Base-by-base conservation (phyloP, 2,888 invertebrate genomes). In the Epicampocera succincta region DNA sequence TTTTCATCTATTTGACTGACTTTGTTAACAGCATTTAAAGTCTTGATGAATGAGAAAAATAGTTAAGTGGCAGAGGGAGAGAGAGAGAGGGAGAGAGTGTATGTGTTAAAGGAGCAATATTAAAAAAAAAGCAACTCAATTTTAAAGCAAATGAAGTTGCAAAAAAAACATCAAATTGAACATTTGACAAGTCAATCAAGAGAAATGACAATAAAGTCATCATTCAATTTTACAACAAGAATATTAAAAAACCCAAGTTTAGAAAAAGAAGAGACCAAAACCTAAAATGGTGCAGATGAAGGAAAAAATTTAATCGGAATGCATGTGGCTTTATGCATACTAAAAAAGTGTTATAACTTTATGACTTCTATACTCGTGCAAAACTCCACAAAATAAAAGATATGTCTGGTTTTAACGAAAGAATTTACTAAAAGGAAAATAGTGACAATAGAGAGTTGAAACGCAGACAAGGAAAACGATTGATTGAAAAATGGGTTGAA, bases 161-260 rank as follows among this genome's bases (percentile, higher is more conserved):
- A 40, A 3, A 56, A 19, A 40, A 12, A 56, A 48, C 12, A 46
- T 44, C 11, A 60, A 66, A 60, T 60, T 1, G 21, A 76, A 65
- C 74, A 74, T 50, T 72, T 75, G 81, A 71, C 71, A 83, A 72
- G 77, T 72, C 77, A 72, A 72, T 78, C 58, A 78, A 44, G 66
- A 60, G 52, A 56, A 56, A 25, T 72, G 63, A 77, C 48, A 77
- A 65, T 71, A 63, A 71, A 77, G 61, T 42, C 63, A 77, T 77
- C 77, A 77, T 48, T 77, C 69, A 65, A 40, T 61, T 33, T 48
- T 40, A 25, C 17, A 69, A 46, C 19, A 56, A 25, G 29, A 48
- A 58, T 42, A 42, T 40, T 15, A 65, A 65, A 48, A 15, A 54
- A 15, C 5, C 21, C 48, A 50, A 63, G 42, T 25, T 42, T 38